Evolutionary conservation across 1,140 invertebrate genomes (phyloP).

Genomic region (Yoshiicerus persimilis): DNA sequence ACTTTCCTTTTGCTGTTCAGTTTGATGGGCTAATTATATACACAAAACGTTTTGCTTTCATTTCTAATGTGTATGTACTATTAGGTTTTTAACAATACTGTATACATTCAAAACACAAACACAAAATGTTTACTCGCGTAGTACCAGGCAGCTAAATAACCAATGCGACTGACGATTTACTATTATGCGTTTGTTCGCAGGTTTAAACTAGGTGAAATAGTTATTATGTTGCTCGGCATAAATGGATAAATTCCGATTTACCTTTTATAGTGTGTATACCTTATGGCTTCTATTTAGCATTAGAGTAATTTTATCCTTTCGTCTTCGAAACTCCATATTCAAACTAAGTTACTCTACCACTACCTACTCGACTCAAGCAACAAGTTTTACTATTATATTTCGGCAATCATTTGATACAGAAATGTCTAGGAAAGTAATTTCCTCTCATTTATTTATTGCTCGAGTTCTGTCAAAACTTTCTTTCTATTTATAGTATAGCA

Average conservation of each 20-base stretch:
- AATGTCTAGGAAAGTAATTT: not conserved
- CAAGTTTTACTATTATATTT: not conserved
- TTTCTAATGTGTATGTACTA: not conserved
- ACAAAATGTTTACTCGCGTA: not conserved
- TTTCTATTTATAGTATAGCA: not conserved
- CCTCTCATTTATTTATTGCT: constrained; percentile 12
- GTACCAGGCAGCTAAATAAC: not conserved
- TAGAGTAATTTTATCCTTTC: not conserved
- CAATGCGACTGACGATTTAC: not conserved
- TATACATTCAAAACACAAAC: not conserved
- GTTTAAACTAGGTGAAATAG: not conserved
- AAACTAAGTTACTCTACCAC: not conserved
- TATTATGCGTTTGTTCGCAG: not conserved
- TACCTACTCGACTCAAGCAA: not conserved
- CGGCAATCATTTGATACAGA: not conserved
- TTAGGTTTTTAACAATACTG: not conserved
- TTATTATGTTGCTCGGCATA: not conserved
- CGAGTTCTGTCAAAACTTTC: not conserved
- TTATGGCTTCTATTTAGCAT: not conserved
- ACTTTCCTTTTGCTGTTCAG: not conserved
- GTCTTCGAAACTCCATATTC: not conserved
- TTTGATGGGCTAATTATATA: not conserved
- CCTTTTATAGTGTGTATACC: not conserved
- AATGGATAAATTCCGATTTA: not conserved
- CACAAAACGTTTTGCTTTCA: not conserved